phyloP scores from a whole-genome alignment of 2,113 vertebrate species.

The Pycnonotus jocosus region DNA sequence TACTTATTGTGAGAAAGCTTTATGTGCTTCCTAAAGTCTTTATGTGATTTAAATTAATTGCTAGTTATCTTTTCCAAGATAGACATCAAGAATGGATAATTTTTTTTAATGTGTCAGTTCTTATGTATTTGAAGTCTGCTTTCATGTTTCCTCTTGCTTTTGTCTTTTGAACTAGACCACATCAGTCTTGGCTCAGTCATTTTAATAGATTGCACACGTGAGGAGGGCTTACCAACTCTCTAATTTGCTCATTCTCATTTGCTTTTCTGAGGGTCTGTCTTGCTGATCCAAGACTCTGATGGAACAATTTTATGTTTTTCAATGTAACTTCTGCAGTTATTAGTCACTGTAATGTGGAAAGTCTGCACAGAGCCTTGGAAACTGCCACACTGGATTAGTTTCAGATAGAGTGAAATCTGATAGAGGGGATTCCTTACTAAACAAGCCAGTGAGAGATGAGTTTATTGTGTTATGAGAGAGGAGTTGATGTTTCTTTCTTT shows the following conservation, averaged over 20 bases:
- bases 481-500: not conserved
- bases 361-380: not conserved
- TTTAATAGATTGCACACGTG: not conserved
- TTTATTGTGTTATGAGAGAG: not conserved
- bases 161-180: constrained; percentile 4
- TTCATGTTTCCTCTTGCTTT: constrained; percentile 23
- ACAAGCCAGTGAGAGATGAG: not conserved
- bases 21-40: not conserved
- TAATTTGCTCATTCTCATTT: not conserved
- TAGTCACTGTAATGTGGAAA: not conserved
- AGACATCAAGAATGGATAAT: not conserved
- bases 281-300: not conserved
- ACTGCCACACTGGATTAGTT: not conserved
- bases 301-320: not conserved
- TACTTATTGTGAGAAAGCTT: not conserved
- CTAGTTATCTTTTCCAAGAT: not conserved
- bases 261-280: not conserved
- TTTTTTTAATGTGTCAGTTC: not conserved
- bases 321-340: not conserved
- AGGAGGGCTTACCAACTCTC: not conserved
- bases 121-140: not conserved
- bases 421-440: not conserved
- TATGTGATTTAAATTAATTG: not conserved
- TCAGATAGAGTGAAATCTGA: not conserved
- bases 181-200: not conserved